These are phyloP conservation scores for Lipotes vexillifer DNA, from an alignment of 2,113 vertebrate species.

Conservation along the genomic window DNA sequence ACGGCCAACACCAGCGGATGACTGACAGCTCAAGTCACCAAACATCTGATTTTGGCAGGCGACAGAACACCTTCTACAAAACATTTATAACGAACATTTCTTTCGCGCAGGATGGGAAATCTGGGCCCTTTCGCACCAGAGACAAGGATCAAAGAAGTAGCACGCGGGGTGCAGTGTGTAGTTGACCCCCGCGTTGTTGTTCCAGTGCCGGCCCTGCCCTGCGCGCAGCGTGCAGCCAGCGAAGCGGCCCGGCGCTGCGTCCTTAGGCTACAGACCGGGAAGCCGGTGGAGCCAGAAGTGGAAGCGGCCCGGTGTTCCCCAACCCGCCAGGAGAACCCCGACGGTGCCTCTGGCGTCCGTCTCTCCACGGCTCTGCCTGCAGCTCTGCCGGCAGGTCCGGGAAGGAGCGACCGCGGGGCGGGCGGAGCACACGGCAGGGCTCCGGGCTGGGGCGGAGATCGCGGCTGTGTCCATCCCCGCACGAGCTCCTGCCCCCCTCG, in stretches of 20 bases:
- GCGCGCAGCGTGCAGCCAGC: accelerated
- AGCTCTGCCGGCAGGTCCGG: too few species aligned
- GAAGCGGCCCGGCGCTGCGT: background rate
- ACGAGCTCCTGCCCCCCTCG: too few species aligned
- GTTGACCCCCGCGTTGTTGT: background rate
- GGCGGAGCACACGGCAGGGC: accelerated
- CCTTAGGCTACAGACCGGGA: too few species aligned
- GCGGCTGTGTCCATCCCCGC: background rate
- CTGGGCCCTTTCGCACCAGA: background rate
- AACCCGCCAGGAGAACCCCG: too few species aligned
- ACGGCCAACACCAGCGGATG: background rate
- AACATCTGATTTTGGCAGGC: background rate
- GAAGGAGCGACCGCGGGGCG: too few species aligned
- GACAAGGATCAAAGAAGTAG: background rate
- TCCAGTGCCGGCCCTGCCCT: background rate
- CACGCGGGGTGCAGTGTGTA: background rate
- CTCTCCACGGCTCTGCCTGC: too few species aligned
- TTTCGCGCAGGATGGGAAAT: background rate
- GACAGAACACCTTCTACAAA: background rate
- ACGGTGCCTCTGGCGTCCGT: too few species aligned
- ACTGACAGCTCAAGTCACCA: background rate
- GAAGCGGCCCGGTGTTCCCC: too few species aligned
- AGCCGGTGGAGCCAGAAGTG: too few species aligned
- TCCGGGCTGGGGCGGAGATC: background rate
- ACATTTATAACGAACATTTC: background rate